These are phyloP conservation scores for Ornithorhynchus anatinus DNA, from an alignment of 2,113 vertebrate species.

Conservation along the genomic window DNA sequence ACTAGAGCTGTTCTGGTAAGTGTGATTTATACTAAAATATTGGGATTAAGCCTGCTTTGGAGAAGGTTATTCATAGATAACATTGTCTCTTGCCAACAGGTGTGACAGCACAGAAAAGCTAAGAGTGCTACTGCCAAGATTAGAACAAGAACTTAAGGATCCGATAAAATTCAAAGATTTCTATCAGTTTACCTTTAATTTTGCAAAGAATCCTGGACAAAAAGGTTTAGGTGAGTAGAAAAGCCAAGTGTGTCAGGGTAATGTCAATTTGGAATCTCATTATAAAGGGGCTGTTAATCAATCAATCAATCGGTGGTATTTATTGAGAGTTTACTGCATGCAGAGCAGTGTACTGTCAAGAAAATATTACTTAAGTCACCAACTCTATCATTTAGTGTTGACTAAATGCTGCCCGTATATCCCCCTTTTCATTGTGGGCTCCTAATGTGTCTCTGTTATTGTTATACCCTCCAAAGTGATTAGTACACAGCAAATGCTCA, in stretches of 20 bases:
- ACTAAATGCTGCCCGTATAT: too few relatives aligned
- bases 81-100: constrained; percentile 67
- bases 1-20: background rate
- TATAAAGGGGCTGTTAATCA: too few relatives aligned
- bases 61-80: background rate
- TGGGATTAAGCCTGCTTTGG: background rate
- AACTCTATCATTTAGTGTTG: too few relatives aligned
- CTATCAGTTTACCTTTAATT: constrained; percentile 97
- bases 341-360: too few relatives aligned
- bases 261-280: too few relatives aligned
- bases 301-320: too few relatives aligned
- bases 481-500: too few relatives aligned
- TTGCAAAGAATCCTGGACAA: constrained; percentile 95
- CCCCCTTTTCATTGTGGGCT: too few relatives aligned
- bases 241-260: background rate
- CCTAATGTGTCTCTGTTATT: too few relatives aligned
- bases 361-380: too few relatives aligned
- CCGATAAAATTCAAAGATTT: constrained; percentile 92
- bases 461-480: too few relatives aligned
- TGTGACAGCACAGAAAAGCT: constrained; percentile 93
- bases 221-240: constrained; percentile 89
- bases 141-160: constrained; percentile 95
- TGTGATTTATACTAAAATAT: background rate
- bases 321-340: too few relatives aligned
- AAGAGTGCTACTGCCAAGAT: constrained; percentile 83